Evolutionary conservation across 35 echinoderm and acorn worm species (phyloP), one percentile per base, ranked within the genome.

Genomic region (Stichopus chloronotus): DNA sequence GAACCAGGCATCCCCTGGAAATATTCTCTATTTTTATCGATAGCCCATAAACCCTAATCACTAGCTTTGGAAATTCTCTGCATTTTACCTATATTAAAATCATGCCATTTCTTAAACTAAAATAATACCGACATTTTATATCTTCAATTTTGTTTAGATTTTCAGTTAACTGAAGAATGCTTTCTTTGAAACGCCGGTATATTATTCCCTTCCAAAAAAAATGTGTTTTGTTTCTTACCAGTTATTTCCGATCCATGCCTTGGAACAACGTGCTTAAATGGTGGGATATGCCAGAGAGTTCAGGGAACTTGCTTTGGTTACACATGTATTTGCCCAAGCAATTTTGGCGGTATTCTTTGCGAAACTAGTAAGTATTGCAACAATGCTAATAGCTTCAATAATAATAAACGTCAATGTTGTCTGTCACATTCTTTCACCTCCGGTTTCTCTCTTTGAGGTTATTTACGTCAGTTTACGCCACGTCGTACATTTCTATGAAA

Each of bases 221-320:
- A 43, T 43, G 30, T 43, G 30, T 43, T 43, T 43, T 43, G 30
- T 43, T 9, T 80, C 30, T 87, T 57, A 16, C 12, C 74, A 95
- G 92, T 89, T 6, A 95, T 97, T 43, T 77, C 87, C 25, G 91
- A 92, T 43, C 94, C 97, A 30, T 98, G 97, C 63, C 56, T 76
- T 1, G 78, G 60, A 20, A 60, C 60, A 21, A 93, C 95, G 6
- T 98, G 97, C 88, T 81, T 76, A 23, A 98, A 98, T 72, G 91
- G 93, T 72, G 96, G 90, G 4, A 78, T 68, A 5, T 98, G 96
- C 78, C 60, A 13, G 14, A 24, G 76, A 5, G 78, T 92, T 57
- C 19, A 77, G 53, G 91, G 87, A 5, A 78, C 92, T 8, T 98
- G 96, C 74, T 91, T 84, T 5, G 78, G 77, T 20, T 98, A 93